Evolutionary conservation across 2,888 invertebrate genomes (phyloP).

Genomic region (Elysia crispata): DNA sequence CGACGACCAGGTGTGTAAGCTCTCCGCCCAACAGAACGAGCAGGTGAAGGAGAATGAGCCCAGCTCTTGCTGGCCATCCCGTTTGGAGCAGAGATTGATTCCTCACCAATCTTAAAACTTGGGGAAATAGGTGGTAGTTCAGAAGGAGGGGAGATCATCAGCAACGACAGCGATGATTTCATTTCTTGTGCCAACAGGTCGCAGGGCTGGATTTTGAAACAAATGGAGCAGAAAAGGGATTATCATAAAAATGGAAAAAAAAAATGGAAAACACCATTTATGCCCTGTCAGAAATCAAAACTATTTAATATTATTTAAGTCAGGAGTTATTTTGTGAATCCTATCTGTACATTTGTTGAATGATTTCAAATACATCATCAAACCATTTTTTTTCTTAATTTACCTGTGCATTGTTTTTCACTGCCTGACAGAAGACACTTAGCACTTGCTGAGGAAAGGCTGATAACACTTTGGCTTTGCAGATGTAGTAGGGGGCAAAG

Average conservation of each 20-base stretch:
- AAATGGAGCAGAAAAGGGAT: too few species aligned
- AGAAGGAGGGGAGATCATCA: neutral
- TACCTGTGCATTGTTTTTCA: slow-evolving; percentile 68
- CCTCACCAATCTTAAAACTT: neutral
- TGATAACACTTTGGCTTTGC: slow-evolving; percentile 63
- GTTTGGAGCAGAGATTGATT: too few species aligned
- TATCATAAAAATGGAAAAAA: too few species aligned
- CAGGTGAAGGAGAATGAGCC: neutral
- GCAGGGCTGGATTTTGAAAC: slow-evolving; percentile 15
- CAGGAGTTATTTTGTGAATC: too few species aligned
- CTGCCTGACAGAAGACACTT: slow-evolving; percentile 65
- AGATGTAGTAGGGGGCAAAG: slow-evolving; percentile 66
- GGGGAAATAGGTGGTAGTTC: neutral
- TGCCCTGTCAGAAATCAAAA: too few species aligned
- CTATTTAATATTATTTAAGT: too few species aligned
- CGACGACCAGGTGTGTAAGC: too few species aligned
- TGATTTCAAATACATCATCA: too few species aligned
- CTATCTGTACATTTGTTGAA: too few species aligned
- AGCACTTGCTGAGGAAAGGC: slow-evolving; percentile 60
- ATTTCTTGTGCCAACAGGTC: slow-evolving; percentile 38
- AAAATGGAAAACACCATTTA: too few species aligned
- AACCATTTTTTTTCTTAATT: too few species aligned
- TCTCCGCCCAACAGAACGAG: too few species aligned
- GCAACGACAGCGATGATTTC: slow-evolving; percentile 15
- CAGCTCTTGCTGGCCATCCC: neutral